Percentiles rank a stretch among this genome's conserved stretches.
Evolutionary conservation across 2,113 vertebrate species (phyloP).

Genomic region (Mungos mungo): DNA sequence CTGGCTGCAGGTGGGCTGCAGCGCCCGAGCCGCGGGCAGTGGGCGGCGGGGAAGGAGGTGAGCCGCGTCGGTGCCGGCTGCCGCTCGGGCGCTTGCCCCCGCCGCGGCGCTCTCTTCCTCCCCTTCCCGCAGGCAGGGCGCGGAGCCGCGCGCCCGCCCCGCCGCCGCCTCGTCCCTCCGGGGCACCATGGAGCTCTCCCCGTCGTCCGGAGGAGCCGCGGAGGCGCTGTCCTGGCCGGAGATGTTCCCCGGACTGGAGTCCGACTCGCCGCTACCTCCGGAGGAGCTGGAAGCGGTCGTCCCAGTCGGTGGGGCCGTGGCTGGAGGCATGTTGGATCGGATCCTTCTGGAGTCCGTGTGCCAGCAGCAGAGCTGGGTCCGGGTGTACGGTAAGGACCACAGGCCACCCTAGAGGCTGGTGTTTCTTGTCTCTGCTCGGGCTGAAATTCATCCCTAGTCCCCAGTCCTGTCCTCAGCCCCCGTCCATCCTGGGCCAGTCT

Average conservation of each 20-base stretch:
- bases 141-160: neutral
- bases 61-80: neutral
- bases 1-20: conserved; percentile 72
- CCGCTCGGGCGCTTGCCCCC: neutral
- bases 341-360: conserved; percentile 92
- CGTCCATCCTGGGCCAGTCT: neutral
- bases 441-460: neutral
- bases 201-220: conserved; percentile 74
- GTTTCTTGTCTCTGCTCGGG: neutral
- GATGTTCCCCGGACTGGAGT: conserved; percentile 85
- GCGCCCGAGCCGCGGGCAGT: conserved; percentile 11
- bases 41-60: conserved; percentile 53
- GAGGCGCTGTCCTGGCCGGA: conserved; percentile 83
- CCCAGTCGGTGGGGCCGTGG: conserved; percentile 73
- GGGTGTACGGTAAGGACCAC: conserved; percentile 90
- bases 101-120: conserved; percentile 39
- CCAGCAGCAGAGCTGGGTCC: conserved; percentile 95
- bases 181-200: conserved; percentile 79
- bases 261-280: conserved; percentile 82
- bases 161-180: neutral
- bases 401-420: neutral
- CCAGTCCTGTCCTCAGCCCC: neutral
- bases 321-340: conserved; percentile 87
- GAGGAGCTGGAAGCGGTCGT: conserved; percentile 88
- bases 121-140: conserved; percentile 37